Evolutionary conservation across 2,113 vertebrate species (phyloP), one percentile per base, ranked within the genome.

Genomic region (Clinocottus analis): DNA sequence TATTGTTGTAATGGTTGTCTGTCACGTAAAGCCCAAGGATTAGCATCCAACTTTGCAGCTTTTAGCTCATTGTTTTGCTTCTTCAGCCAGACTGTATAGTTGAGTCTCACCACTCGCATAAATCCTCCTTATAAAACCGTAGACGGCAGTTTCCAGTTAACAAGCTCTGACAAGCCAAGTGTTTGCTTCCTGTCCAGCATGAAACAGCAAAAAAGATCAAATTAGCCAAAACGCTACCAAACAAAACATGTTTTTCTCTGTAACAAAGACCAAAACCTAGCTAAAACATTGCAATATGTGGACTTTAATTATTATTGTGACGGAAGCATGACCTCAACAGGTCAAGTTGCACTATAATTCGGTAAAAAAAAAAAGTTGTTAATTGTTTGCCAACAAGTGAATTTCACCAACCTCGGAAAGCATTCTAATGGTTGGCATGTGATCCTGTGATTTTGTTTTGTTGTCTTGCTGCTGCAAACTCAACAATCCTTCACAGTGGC

Each of bases 61-160:
- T 53, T 39, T 31, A 35, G 58, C 29, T n/a, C 7, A 63, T 27
- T 63, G 17, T 60, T 49, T 68, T 69, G 41, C 31, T 37, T 60
- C 7, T 16, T 0, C 35, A 39, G 3, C 31, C 16, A 63, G 37
- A 62, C 17, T 39, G 23, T 39, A 39, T 29, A 39, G 41, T 37
- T 64, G 35, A 70, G 65, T 37, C 68, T 72, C 62, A 17, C 4
- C 0, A 7, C 55, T 68, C 61, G 62, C n/a, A 63, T 83, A 73
- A 83, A 65, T 29, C 29, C 8, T 33, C 11, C 51, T 9, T 53
- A 69, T 70, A 62, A 77, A 77, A 70, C 58, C 41, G 25, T 31
- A 23, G 25, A 49, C 47, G 25, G 11, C 35, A 45, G 62, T 72
- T 82, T 77, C 21, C 33, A 62, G 19, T 61, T 35, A 35, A 61